Base-by-base conservation (phyloP, 1,140 invertebrate genomes). In the Bombus balteatus region DNA sequence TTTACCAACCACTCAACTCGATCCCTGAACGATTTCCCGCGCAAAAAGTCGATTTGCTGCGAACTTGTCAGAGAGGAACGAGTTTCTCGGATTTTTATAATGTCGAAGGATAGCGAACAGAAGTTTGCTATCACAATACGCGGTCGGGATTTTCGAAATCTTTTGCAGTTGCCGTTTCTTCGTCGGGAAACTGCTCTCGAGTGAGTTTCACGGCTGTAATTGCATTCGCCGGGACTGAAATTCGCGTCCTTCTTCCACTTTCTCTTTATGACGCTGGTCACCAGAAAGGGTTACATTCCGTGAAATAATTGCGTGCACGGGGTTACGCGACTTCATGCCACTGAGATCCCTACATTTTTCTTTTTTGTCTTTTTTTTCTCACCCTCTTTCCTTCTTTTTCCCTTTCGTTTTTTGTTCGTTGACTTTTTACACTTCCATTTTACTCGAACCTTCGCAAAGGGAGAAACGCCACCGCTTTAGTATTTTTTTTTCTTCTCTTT, bases 261-360 rank as follows among this genome's bases (percentile, higher is more conserved):
- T 34, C 47, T 10, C n/a, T 78, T 43, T 70, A n/a, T 59, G 28
- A 4, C 32, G 75, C 34, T 53, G 39, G 66, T 62, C 37, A 43
- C 25, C 22, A 22, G 25, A 37, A 78, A 68, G 28, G 37, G n/a
- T 71, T 43, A 28, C 37, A 71, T 84, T 84, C 25, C 22, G 3
- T 22, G 12, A 47, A 84, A 84, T 84, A 84, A 84, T 78, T 78
- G 66, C 47, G 6, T 32, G 53, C 25, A 6, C 47, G 15, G 4
- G 12, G 62, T 83, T 53, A 22, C 81, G 25, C 39, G 32, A 39
- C 59, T 59, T 59, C 25, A 25, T 28, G 25, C 22, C 66, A 47
- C 41, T 9, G 2, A 18, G 15, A 8, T n/a, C 62, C 34, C n/a
- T 15, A 41, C 22, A 25, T 59, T n/a, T 47, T 32, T 47, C 18